A percentile compares a stretch with the other conserved stretches of the same genome.
Evolutionary conservation across 30 jellyfish, hydroid and myxozoan species (phyloP).

Genomic region (Mastigias papua): DNA sequence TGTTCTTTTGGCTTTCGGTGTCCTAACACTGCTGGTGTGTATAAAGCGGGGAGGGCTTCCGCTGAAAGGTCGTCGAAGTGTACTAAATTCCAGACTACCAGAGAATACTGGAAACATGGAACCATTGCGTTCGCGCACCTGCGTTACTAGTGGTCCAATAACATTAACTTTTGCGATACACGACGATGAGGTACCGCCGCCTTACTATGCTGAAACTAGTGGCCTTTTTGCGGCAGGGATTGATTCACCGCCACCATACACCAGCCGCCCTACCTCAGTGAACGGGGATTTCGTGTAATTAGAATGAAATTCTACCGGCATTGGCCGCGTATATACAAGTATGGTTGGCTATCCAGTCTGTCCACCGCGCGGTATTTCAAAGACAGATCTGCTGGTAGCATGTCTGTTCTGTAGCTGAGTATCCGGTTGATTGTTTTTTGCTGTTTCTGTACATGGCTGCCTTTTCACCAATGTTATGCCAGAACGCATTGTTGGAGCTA

Average conservation of each 20-base stretch:
- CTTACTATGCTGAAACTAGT: conserved; percentile 19
- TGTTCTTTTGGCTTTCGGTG: conserved; percentile 8
- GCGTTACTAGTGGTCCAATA: conserved; percentile 34
- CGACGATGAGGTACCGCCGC: conserved; percentile 78
- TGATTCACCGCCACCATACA: conserved; percentile 80
- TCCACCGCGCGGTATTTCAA: not conserved
- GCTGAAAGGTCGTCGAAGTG: conserved; percentile 13
- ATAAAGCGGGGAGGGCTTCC: conserved; percentile 46
- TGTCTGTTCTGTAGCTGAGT: too few relatives aligned
- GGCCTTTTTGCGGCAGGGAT: conserved; percentile 28
- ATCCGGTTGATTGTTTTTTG: too few relatives aligned
- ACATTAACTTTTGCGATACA: conserved; percentile 42
- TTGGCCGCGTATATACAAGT: not conserved
- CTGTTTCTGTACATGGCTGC: too few relatives aligned
- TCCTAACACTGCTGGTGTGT: conserved; percentile 28
- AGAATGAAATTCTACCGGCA: not conserved
- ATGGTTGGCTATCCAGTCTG: not conserved
- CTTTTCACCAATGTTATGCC: too few relatives aligned
- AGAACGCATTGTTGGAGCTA: too few relatives aligned
- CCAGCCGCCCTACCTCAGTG: conserved; percentile 78
- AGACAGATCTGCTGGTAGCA: not conserved
- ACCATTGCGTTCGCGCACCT: conserved; percentile 67
- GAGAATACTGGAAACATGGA: conserved; percentile 8
- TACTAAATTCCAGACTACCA: not conserved
- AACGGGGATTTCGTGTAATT: conserved; percentile 73